Conservation (phyloP, 2,113 vertebrate species). For the Dunckerocampus dactyliophorus region DNA sequence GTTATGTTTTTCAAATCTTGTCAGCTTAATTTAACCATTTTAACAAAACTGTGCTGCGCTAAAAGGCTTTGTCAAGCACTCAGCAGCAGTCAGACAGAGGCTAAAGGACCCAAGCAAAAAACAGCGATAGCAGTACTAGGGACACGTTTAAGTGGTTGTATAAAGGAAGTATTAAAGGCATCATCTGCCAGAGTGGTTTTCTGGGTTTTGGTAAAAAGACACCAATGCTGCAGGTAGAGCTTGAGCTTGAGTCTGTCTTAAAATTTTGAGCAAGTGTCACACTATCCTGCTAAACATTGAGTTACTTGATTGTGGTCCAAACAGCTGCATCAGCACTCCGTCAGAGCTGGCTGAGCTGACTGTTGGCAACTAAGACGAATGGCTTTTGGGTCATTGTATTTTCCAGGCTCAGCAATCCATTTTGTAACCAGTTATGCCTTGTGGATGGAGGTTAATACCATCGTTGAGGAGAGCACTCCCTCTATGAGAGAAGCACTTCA, state of each 20-base stretch:
- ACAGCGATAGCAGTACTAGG: constrained; percentile 3
- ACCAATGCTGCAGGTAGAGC: background rate
- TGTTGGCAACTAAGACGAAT: constrained; percentile 38
- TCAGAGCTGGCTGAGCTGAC: constrained; percentile 33
- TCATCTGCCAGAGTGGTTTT: background rate
- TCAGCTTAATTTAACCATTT: constrained; percentile 22
- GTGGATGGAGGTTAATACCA: constrained; percentile 18
- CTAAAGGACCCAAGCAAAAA: background rate
- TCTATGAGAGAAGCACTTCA: constrained; percentile 14
- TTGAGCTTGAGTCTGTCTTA: background rate
- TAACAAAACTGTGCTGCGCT: constrained; percentile 21
- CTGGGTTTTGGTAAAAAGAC: background rate
- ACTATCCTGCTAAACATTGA: background rate
- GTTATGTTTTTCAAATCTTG: constrained; percentile 24
- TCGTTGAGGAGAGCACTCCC: constrained; percentile 11
- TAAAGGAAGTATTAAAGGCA: background rate
- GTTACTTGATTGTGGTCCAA: constrained; percentile 20
- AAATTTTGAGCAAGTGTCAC: background rate
- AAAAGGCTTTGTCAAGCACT: constrained; percentile 41
- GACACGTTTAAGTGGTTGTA: background rate
- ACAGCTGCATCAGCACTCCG: constrained; percentile 25
- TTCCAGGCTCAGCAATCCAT: constrained; percentile 45
- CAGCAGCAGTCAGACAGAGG: constrained; percentile 22
- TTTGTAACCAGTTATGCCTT: constrained; percentile 38
- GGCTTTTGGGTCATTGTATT: constrained; percentile 35